Conservation (phyloP, 1,140 invertebrate genomes). For the Drosophila rufa region DNA sequence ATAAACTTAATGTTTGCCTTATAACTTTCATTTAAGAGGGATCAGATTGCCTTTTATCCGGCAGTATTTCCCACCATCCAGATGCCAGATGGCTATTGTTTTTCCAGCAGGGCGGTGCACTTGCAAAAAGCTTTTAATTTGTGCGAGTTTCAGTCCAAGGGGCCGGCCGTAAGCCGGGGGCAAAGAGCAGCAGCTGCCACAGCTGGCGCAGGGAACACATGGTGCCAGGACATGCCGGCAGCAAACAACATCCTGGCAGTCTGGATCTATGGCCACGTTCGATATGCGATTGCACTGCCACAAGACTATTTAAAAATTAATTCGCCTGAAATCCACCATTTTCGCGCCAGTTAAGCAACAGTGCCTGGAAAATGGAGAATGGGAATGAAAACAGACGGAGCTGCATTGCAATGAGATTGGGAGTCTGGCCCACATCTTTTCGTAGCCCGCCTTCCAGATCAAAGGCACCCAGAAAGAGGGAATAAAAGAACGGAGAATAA, state of each 20-base stretch:
- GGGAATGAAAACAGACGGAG: conserved; percentile 8
- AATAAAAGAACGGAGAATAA: conserved; percentile 26
- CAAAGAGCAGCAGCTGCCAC: conserved; percentile 39
- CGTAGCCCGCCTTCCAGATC: conserved; percentile 43
- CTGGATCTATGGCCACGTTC: conserved; percentile 7
- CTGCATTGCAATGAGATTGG: conserved; percentile 44
- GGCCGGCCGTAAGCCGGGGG: background rate
- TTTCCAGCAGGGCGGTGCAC: conserved; percentile 18
- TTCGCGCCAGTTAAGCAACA: conserved; percentile 62
- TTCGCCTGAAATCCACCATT: conserved; percentile 60
- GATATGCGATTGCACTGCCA: conserved; percentile 37
- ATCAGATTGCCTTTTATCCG: conserved; percentile 15
- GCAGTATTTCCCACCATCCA: conserved; percentile 5
- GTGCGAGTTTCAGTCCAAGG: conserved; percentile 29
- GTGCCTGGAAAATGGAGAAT: background rate
- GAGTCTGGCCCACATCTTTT: conserved; percentile 27
- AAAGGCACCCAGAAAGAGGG: conserved; percentile 37
- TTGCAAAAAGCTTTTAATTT: conserved; percentile 72
- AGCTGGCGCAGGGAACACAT: conserved; percentile 29
- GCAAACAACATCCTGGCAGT: background rate
- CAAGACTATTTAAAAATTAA: conserved; percentile 76
- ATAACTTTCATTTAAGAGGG: conserved; percentile 11
- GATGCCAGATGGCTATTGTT: conserved; percentile 21
- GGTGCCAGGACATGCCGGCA: conserved; percentile 20
- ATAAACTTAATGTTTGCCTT: conserved; percentile 1